Base-by-base conservation (phyloP, 2,888 invertebrate species). In the Aspidiotus destructor region DNA sequence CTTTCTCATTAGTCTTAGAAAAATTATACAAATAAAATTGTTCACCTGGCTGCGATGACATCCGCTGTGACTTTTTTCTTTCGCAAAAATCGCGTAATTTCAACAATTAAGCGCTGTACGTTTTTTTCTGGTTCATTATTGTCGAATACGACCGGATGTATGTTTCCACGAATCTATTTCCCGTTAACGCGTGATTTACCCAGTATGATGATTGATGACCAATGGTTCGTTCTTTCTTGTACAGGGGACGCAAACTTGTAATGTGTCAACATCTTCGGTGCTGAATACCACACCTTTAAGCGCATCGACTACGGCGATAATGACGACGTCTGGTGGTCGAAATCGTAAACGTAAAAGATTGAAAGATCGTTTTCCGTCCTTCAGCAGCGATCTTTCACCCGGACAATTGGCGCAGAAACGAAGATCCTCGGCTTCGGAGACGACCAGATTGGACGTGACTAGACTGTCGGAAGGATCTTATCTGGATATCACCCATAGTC, bases 401-500 rank as follows among this genome's bases (percentile, higher is more conserved):
- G 70, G 83, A 82, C 8, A 74, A 79, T 79, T 76, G 77, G 78
- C 68, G 68, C 72, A 64, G 76, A 93, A 93, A 78, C 83, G 93
- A 41, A 84, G 92, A 72, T 92, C 92, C 1, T 91, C 91, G 8
- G 86, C 91, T 60, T 91, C 91, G 8, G 86, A 91, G 60, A 87
- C 90, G 60, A 90, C 89, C 48, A 82, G 89, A 70, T 82, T 92
- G 70, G 90, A 90, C 73, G 85, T 91, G 68, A 91, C 91, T 72
- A 62, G 71, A 8, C n/a, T 68, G 9, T 72, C 72, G 5, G 70
- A 70, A 61, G 89, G 89, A 44, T 93, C 92, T 74, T 88, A 93
- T 77, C 82, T 95, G 72, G 95, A 95, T 77, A 89, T 88, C 75
- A 92, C 93, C 65, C 84, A 87, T 65, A 88, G 89, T 78, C 90